Percentiles rank a stretch among this genome's conserved stretches.
phyloP scores from a whole-genome alignment of 2,888 invertebrate species.

The Trichogramma evanescens region DNA sequence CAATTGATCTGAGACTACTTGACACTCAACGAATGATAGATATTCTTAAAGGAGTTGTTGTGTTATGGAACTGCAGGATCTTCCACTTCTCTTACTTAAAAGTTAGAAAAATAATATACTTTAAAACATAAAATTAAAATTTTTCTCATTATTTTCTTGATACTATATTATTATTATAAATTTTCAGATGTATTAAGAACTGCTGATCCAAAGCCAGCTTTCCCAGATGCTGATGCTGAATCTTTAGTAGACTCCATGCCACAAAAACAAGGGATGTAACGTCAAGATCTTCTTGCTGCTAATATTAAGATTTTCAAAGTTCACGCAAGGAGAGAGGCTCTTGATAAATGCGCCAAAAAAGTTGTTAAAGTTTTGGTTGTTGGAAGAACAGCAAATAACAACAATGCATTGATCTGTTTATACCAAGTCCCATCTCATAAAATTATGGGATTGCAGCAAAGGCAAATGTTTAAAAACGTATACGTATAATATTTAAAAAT shows the following conservation, averaged over 20 bases:
- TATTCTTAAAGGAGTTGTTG: constrained; percentile 91
- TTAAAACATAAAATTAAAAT: not conserved
- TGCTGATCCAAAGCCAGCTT: not conserved
- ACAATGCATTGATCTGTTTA: no score
- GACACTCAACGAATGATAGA: constrained; percentile 95
- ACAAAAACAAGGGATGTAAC: no score
- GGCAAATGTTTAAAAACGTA: no score
- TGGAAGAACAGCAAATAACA: no score
- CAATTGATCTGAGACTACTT: constrained; percentile 78
- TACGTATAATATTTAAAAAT: constrained; percentile 5
- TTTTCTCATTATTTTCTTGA: not conserved
- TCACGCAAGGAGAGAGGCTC: no score
- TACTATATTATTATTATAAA: not conserved
- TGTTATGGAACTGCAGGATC: constrained; percentile 88
- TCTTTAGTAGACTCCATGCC: no score
- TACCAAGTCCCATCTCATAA: no score
- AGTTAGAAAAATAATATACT: constrained; percentile 45
- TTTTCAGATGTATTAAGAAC: constrained; percentile 53
- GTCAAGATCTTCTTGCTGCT: no score
- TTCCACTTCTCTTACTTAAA: constrained; percentile 71
- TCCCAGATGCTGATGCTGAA: not conserved
- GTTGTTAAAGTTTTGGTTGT: no score
- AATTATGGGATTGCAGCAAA: no score
- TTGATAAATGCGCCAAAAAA: no score
- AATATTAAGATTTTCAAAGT: no score